phyloP scores from a whole-genome alignment of 2,797 vertebrate genomes.

The Novumbra hubbsi region DNA sequence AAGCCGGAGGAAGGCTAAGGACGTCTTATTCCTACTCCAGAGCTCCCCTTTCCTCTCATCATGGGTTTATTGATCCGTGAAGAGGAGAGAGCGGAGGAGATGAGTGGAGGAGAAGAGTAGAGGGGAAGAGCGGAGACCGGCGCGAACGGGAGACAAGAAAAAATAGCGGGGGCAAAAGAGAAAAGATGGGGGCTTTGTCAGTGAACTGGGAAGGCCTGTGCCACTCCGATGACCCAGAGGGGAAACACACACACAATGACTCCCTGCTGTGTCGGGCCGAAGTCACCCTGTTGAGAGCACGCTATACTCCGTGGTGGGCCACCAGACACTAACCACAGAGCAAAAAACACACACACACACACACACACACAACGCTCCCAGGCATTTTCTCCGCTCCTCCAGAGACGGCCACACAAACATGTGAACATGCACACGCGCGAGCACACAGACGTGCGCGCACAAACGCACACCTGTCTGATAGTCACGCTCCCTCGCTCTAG shows the following conservation, averaged over 20 bases:
- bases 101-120: not conserved
- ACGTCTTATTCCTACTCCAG: not conserved
- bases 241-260: not conserved
- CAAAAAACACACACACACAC: not conserved
- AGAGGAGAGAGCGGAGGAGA: not conserved
- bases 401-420: not conserved
- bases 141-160: not conserved
- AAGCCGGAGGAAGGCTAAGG: not conserved
- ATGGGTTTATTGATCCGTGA: constrained; percentile 7
- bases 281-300: not conserved
- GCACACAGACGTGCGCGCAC: not conserved
- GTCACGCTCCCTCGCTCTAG: not conserved
- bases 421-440: not conserved
- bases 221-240: not conserved
- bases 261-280: not conserved
- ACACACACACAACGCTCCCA: not conserved
- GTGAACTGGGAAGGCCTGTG: not conserved
- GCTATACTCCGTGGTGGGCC: not conserved
- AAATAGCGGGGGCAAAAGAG: not conserved
- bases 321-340: not conserved
- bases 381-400: not conserved
- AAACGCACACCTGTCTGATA: not conserved
- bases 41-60: constrained; percentile 5
- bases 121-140: not conserved
- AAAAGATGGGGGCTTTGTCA: not conserved